phyloP scores from a whole-genome alignment of 1,140 invertebrate genomes.

The Aphaenogaster rudis region DNA sequence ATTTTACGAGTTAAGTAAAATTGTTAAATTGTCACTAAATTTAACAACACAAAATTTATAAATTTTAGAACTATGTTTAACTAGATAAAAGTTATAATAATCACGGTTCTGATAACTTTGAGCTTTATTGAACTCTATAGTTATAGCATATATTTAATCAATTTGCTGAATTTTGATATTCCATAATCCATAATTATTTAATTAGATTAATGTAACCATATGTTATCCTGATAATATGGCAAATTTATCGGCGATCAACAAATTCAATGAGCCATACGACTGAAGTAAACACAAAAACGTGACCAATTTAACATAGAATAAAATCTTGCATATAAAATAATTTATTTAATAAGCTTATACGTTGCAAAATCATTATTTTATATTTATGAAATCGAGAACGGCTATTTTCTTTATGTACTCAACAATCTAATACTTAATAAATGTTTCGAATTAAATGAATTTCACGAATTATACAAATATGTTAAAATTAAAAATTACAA shows the following conservation, averaged over 20 bases:
- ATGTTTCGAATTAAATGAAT: background rate
- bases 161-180: background rate
- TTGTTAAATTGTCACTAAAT: background rate
- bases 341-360: background rate
- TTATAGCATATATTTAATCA: background rate
- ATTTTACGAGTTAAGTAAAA: background rate
- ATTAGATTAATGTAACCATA: conserved; percentile 8
- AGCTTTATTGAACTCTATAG: background rate
- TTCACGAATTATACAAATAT: background rate
- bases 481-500: background rate
- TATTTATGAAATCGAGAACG: background rate
- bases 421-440: background rate
- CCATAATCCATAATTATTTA: background rate
- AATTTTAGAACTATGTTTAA: background rate
- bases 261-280: background rate
- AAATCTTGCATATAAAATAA: background rate
- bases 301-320: background rate
- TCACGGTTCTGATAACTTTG: background rate
- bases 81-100: background rate
- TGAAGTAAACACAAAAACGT: background rate
- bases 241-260: conserved; percentile 13
- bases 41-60: background rate
- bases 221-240: background rate
- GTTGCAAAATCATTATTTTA: conserved; percentile 1
- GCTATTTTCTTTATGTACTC: background rate